These are phyloP conservation scores for Trypoxylus dichotomus DNA, from an alignment of 1,140 invertebrate genomes.

Conservation along the genomic window DNA sequence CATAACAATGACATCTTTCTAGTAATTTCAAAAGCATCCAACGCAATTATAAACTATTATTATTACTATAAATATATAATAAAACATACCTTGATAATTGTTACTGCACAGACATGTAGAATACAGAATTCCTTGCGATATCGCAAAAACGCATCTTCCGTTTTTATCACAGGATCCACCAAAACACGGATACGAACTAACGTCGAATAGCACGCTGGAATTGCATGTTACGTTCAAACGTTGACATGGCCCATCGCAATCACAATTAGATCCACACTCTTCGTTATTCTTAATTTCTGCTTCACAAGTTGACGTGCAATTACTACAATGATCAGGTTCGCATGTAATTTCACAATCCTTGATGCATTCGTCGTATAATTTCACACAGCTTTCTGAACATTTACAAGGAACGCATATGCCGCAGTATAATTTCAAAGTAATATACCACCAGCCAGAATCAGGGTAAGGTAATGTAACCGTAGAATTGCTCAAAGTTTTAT, in stretches of 20 bases:
- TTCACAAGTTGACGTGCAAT: conserved; percentile 26
- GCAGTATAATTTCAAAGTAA: conserved; percentile 67
- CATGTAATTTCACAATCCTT: conserved; percentile 45
- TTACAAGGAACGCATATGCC: conserved; percentile 53
- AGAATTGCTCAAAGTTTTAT: conserved; percentile 54
- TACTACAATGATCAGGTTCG: conserved; percentile 44
- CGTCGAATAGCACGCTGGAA: conserved; percentile 60
- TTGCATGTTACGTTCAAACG: conserved; percentile 51
- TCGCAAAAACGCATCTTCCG: conserved; percentile 71
- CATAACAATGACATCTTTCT: too few relatives aligned
- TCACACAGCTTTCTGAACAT: conserved; percentile 48
- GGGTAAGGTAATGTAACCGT: conserved; percentile 73
- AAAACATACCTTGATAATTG: conserved; percentile 64
- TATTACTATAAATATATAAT: not conserved
- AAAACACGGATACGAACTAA: conserved; percentile 69
- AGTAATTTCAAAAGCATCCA: not conserved
- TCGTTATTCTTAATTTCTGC: not conserved
- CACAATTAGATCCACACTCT: conserved; percentile 50
- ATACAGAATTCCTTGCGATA: conserved; percentile 75
- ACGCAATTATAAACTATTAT: not conserved
- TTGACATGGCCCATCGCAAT: conserved; percentile 50
- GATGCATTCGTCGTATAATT: conserved; percentile 39
- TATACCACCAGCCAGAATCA: conserved; percentile 75
- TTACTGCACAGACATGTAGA: conserved; percentile 72
- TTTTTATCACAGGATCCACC: conserved; percentile 65